Percentiles rank a stretch among this genome's conserved stretches.
Evolutionary conservation across 2,113 vertebrate genomes (phyloP).

Genomic region (Cyanoramphus novaezelandiae): DNA sequence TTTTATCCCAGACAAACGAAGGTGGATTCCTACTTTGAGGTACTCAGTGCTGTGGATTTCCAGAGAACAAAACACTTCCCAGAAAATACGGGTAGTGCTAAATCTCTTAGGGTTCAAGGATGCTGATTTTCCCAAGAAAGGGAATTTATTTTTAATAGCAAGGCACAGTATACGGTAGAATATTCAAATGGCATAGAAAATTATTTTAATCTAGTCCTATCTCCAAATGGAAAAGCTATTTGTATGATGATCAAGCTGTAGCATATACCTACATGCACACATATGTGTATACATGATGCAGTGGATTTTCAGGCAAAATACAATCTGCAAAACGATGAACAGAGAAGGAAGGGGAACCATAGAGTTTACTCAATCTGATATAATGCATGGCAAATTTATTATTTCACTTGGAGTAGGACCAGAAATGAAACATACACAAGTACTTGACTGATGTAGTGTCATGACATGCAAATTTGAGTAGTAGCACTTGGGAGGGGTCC

Average conservation of each 20-base stretch:
- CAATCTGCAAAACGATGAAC: neutral
- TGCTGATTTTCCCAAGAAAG: neutral
- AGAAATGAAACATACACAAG: neutral
- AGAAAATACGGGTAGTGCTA: neutral
- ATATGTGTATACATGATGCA: neutral
- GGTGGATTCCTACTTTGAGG: neutral
- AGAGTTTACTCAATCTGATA: neutral
- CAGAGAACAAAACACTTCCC: neutral
- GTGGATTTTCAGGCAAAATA: neutral
- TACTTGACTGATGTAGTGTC: neutral
- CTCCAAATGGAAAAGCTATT: neutral
- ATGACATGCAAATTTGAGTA: neutral
- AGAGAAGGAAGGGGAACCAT: neutral
- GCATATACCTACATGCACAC: neutral
- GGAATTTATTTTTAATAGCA: neutral
- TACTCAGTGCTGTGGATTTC: neutral
- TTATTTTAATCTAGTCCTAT: neutral
- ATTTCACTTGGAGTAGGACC: neutral
- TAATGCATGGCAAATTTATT: neutral
- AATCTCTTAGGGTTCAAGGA: neutral
- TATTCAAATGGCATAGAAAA: neutral
- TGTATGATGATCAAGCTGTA: neutral
- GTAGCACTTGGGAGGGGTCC: neutral
- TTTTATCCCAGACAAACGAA: neutral
- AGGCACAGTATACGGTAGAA: neutral